phyloP scores from a whole-genome alignment of 2,888 invertebrate genomes.

The Monoplex corrugatus region DNA sequence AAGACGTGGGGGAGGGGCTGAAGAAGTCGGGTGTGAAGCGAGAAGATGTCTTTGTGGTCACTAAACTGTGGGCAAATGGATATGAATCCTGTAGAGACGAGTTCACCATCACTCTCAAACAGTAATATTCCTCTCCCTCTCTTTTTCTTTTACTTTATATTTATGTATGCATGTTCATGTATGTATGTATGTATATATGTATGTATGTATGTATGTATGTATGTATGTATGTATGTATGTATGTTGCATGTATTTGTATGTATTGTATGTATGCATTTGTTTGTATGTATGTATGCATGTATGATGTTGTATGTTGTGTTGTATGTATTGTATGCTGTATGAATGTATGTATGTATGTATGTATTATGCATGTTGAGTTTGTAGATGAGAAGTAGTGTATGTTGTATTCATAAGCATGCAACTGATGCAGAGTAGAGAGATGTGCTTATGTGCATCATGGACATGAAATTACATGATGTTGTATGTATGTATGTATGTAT shows the following conservation, averaged over 20 bases:
- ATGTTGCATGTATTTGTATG: too few relatives aligned
- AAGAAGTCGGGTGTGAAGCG: conserved; percentile 58
- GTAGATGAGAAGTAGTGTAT: too few relatives aligned
- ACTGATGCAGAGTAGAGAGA: too few relatives aligned
- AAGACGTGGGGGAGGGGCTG: conserved; percentile 62
- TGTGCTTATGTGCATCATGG: too few relatives aligned
- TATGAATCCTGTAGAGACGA: conserved; percentile 56
- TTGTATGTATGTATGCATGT: not conserved
- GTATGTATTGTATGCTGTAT: too few relatives aligned
- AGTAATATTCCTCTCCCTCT: conserved; percentile 51
- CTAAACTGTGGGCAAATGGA: conserved; percentile 67
- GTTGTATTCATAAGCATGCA: too few relatives aligned
- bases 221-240: not conserved
- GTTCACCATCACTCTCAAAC: conserved; percentile 58
- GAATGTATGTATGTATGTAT: too few relatives aligned
- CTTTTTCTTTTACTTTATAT: not conserved
- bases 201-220: not conserved
- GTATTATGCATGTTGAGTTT: too few relatives aligned
- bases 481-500: too few relatives aligned
- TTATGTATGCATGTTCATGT: not conserved
- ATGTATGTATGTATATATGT: not conserved
- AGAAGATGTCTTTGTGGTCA: conserved; percentile 65
- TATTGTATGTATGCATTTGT: too few relatives aligned
- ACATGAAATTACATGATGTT: too few relatives aligned
- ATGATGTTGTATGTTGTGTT: not conserved